These are phyloP conservation scores for Matsumurasca onukii DNA, from an alignment of 1,140 invertebrate genomes.

Conservation along the genomic window DNA sequence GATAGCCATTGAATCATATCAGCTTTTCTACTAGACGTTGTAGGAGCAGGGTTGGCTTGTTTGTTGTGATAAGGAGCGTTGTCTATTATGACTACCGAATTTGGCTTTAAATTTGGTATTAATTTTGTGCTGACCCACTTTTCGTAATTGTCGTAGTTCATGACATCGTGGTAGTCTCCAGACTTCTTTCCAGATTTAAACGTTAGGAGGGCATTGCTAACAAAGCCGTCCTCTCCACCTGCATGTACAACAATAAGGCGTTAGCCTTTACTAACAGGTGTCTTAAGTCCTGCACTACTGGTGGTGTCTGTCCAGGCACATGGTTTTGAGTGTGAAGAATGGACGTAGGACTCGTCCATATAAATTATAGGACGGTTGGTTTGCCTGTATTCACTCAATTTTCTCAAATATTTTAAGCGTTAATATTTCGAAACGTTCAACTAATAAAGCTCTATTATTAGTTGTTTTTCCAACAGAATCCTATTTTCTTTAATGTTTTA, in stretches of 20 bases:
- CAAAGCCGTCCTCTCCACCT: slow-evolving; percentile 24
- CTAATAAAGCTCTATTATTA: slow-evolving; percentile 28
- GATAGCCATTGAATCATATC: slow-evolving; percentile 43
- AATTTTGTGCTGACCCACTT: slow-evolving; percentile 29
- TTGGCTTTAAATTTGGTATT: slow-evolving; percentile 44
- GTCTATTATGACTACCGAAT: slow-evolving; percentile 46
- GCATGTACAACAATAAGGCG: slow-evolving; percentile 23
- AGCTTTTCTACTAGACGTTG: slow-evolving; percentile 36
- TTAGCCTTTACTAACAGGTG: slow-evolving; percentile 24
- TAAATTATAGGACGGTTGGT: slow-evolving; percentile 19
- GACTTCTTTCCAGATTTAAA: slow-evolving; percentile 18
- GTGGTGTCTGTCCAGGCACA: not conserved
- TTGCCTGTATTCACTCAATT: not conserved
- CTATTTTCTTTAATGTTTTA: slow-evolving; percentile 28
- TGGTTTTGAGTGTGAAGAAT: slow-evolving; percentile 8
- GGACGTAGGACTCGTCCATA: slow-evolving; percentile 23
- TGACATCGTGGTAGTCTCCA: slow-evolving; percentile 30
- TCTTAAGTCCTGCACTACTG: not conserved
- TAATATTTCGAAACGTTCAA: slow-evolving; percentile 29
- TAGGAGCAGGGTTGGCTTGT: slow-evolving; percentile 40
- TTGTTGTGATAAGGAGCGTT: slow-evolving; percentile 47
- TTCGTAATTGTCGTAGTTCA: slow-evolving; percentile 35
- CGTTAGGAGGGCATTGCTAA: slow-evolving; percentile 21
- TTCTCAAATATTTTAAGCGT: slow-evolving; percentile 27
- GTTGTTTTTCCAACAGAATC: slow-evolving; percentile 28